A percentile compares a stretch with the other conserved stretches of the same genome.
Evolutionary conservation across 2,888 invertebrate species (phyloP).

Genomic region (Caenorhabditis zanzibari): DNA sequence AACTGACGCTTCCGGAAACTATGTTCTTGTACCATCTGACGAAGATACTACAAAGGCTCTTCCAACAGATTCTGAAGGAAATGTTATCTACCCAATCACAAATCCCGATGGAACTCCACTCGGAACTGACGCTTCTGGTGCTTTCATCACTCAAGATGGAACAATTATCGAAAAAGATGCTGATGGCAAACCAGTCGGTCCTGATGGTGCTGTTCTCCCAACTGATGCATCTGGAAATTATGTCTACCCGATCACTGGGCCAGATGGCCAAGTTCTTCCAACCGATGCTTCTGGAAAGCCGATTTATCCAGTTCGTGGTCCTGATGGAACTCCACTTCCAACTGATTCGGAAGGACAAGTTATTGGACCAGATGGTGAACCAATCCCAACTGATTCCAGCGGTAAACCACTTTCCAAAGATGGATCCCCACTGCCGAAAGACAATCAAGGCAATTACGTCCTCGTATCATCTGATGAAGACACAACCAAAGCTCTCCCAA

Average conservation of each 20-base stretch:
- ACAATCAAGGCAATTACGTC: conserved; percentile 63
- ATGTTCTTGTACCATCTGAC: background rate
- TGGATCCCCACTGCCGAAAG: conserved; percentile 63
- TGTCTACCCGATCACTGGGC: conserved; percentile 66
- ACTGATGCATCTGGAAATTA: conserved; percentile 69
- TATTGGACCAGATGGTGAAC: conserved; percentile 62
- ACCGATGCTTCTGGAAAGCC: conserved; percentile 68
- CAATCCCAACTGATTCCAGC: conserved; percentile 64
- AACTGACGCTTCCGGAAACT: conserved; percentile 69
- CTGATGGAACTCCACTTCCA: conserved; percentile 63
- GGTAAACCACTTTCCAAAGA: conserved; percentile 62
- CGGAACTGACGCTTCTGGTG: conserved; percentile 64
- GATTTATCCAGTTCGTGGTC: conserved; percentile 64
- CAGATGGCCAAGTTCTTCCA: conserved; percentile 66
- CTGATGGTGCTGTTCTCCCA: conserved; percentile 63
- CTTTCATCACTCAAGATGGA: conserved; percentile 45
- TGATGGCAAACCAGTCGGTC: conserved; percentile 66
- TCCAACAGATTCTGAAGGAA: conserved; percentile 29
- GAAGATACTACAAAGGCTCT: conserved; percentile 1
- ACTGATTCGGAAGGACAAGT: conserved; percentile 62
- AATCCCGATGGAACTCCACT: conserved; percentile 67
- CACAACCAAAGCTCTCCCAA: conserved; percentile 57
- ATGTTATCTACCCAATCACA: conserved; percentile 64
- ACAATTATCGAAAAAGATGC: conserved; percentile 57
- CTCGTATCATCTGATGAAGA: conserved; percentile 49